These are phyloP conservation scores for Bombus difficillimus DNA, from an alignment of 1,140 invertebrate species.

Conservation along the genomic window DNA sequence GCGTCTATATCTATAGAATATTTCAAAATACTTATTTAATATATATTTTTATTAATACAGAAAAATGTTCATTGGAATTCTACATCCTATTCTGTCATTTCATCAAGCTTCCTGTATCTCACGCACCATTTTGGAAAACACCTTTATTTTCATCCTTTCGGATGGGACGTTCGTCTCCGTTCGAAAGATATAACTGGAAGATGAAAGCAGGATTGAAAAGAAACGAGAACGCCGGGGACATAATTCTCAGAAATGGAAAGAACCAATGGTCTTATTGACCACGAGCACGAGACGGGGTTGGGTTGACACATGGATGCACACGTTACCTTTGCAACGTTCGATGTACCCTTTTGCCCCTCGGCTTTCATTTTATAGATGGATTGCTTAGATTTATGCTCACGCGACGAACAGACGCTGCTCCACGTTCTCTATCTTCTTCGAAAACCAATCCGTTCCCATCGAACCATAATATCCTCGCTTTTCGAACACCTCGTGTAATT, in stretches of 20 bases:
- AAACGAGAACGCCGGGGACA: conserved; percentile 44
- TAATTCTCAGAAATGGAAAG: conserved; percentile 59
- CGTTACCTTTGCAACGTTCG: conserved; percentile 18
- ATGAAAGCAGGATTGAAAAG: conserved; percentile 50
- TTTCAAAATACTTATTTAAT: too few relatives aligned
- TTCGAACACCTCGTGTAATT: background rate
- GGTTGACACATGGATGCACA: conserved; percentile 42
- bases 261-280: conserved; percentile 55
- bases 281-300: conserved; percentile 28
- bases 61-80: too few relatives aligned
- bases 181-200: conserved; percentile 27
- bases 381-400: conserved; percentile 70
- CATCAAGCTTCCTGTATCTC: background rate
- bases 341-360: conserved; percentile 48
- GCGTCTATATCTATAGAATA: too few relatives aligned
- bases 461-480: background rate
- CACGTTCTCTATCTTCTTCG: conserved; percentile 25
- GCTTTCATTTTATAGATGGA: conserved; percentile 76
- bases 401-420: conserved; percentile 61
- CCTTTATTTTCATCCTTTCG: background rate
- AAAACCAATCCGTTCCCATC: conserved; percentile 49
- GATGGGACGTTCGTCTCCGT: background rate
- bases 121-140: background rate
- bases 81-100: background rate
- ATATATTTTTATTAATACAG: background rate